A percentile compares a stretch with the other conserved stretches of the same genome.
These are phyloP conservation scores for Tachina lurida DNA, from an alignment of 2,888 invertebrate genomes.

Conservation along the genomic window DNA sequence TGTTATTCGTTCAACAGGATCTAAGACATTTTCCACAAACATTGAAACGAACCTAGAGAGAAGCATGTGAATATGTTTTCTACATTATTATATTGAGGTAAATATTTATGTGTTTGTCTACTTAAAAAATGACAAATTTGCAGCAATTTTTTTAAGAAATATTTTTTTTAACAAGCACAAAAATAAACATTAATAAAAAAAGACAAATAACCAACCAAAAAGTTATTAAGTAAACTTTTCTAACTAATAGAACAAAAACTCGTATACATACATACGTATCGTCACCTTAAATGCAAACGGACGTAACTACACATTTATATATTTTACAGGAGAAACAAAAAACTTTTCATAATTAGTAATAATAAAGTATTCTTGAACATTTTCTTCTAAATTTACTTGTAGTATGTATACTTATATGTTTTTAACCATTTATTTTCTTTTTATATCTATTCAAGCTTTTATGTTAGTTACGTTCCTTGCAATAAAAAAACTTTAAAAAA, in stretches of 20 bases:
- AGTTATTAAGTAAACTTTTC: slow-evolving; percentile 45
- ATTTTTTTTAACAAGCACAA: slow-evolving; percentile 7
- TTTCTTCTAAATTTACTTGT: no score
- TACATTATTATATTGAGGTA: slow-evolving; percentile 61
- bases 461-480: no score
- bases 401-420: no score
- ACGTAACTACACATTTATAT: no score
- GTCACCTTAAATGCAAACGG: no score
- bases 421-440: no score
- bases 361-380: no score
- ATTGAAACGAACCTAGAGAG: background rate
- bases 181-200: background rate
- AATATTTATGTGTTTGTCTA: slow-evolving; percentile 65
- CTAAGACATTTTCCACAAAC: background rate
- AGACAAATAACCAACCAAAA: slow-evolving; percentile 24
- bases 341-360: no score
- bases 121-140: slow-evolving; percentile 70
- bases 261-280: background rate
- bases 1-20: slow-evolving; percentile 22
- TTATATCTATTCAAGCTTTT: no score
- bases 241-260: slow-evolving; percentile 22
- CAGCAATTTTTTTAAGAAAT: slow-evolving; percentile 53
- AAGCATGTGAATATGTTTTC: slow-evolving; percentile 5
- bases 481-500: no score
- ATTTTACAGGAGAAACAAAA: no score